Evolutionary conservation across 1,140 invertebrate species (phyloP).

Genomic region (silkworm (Bombyx mori)): DNA sequence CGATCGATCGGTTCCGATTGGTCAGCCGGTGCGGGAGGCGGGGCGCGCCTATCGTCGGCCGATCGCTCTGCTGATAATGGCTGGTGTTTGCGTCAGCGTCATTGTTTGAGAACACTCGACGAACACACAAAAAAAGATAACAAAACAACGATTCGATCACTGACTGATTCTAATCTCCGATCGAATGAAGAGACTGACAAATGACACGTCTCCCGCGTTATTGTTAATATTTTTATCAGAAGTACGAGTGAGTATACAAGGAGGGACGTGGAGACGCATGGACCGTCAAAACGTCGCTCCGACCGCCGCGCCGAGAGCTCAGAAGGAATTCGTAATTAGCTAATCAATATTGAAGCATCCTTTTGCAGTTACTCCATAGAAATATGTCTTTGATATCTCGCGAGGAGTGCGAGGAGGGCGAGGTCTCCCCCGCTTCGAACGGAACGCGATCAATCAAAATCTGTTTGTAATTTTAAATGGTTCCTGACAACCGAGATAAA

Average conservation of each 20-base stretch:
- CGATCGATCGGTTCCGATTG: constrained; percentile 52
- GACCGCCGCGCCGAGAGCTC: constrained; percentile 12
- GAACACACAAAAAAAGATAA: too few relatives aligned
- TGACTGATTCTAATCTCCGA: background rate
- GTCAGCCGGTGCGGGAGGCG: constrained; percentile 38
- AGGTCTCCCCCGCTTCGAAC: constrained; percentile 3
- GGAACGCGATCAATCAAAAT: constrained; percentile 20
- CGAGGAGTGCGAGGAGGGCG: constrained; percentile 5
- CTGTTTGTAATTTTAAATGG: constrained; percentile 18
- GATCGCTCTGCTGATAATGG: constrained; percentile 48
- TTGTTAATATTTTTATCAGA: background rate
- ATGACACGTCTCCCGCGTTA: background rate
- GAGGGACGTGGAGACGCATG: background rate
- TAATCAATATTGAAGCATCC: constrained; percentile 23
- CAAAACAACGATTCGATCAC: background rate
- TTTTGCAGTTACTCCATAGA: constrained; percentile 17
- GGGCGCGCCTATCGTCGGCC: constrained; percentile 50
- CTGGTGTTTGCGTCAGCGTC: constrained; percentile 36
- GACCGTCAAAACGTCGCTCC: background rate
- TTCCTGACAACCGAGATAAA: background rate
- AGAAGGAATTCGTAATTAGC: constrained; percentile 21
- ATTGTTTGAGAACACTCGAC: constrained; percentile 20
- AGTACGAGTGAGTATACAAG: background rate
- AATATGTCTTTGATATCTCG: constrained; percentile 22
- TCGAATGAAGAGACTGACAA: background rate